phyloP scores from a whole-genome alignment of 2,888 invertebrate species.

The Ecliptopera silaceata region DNA sequence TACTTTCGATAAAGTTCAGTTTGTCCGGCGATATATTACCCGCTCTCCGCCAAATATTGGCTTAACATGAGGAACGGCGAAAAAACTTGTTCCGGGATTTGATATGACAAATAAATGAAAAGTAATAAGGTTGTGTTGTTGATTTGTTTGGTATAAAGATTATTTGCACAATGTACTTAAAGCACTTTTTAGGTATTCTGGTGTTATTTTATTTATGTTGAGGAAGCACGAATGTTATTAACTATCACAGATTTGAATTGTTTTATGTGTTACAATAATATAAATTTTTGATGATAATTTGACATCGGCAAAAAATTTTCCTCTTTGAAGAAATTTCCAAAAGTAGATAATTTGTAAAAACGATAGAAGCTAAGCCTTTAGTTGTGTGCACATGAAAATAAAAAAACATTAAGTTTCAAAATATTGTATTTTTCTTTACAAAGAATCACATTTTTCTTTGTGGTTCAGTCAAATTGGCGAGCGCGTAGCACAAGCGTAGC shows the following conservation, averaged over 20 bases:
- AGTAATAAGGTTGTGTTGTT: constrained; percentile 37
- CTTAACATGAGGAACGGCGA: constrained; percentile 76
- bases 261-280: no score
- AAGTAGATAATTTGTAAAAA: no score
- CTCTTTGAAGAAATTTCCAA: no score
- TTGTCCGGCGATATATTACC: constrained; percentile 81
- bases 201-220: no score
- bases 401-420: neutral
- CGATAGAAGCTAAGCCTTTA: no score
- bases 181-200: no score
- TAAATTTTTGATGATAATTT: no score
- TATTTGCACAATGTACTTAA: no score
- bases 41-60: constrained; percentile 78
- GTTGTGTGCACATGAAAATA: constrained; percentile 16
- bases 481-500: constrained; percentile 50
- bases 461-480: constrained; percentile 52
- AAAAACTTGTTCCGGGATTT: constrained; percentile 57
- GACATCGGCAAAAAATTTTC: no score
- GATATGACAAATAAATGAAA: constrained; percentile 55
- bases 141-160: constrained; percentile 4
- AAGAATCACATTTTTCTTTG: constrained; percentile 42
- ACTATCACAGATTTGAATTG: no score
- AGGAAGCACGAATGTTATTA: no score
- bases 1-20: constrained; percentile 82
- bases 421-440: neutral